phyloP scores from a whole-genome alignment of 2,888 invertebrate genomes.

The Onthophagus sagittarius region DNA sequence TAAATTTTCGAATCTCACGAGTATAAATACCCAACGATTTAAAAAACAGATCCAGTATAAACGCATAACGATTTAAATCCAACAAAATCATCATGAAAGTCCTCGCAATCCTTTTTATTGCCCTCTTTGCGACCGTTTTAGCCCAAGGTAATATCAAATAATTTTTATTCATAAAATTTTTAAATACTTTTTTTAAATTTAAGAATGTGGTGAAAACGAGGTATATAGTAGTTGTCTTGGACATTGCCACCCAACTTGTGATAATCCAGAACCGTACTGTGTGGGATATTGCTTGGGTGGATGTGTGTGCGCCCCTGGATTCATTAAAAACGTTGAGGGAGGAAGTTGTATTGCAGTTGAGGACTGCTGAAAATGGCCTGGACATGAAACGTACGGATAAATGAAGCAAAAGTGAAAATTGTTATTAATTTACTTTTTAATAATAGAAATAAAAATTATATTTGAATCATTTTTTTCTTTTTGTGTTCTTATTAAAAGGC shows the following conservation, averaged over 20 bases:
- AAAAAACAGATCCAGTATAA: not conserved
- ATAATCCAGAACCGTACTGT: not conserved
- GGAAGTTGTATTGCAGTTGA: not conserved
- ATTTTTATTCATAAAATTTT: not conserved
- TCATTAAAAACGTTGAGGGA: not conserved
- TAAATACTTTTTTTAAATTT: not conserved
- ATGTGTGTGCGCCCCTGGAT: not conserved
- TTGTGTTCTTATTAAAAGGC: too few species aligned
- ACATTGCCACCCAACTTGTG: not conserved
- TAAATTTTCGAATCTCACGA: not conserved
- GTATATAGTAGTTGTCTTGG: not conserved
- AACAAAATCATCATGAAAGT: not conserved
- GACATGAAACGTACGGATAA: too few species aligned
- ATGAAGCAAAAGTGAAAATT: too few species aligned
- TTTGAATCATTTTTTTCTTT: too few species aligned
- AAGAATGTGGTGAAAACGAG: conserved; percentile 1
- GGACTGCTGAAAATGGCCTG: not conserved
- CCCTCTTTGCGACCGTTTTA: not conserved
- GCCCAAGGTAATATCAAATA: not conserved
- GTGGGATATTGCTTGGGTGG: not conserved
- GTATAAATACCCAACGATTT: not conserved
- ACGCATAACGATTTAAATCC: not conserved
- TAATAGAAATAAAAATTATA: too few species aligned
- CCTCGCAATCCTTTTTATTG: not conserved
- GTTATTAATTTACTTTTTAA: too few species aligned